phyloP scores from a whole-genome alignment of 2,888 invertebrate genomes.

The Coelopa pilipes region DNA sequence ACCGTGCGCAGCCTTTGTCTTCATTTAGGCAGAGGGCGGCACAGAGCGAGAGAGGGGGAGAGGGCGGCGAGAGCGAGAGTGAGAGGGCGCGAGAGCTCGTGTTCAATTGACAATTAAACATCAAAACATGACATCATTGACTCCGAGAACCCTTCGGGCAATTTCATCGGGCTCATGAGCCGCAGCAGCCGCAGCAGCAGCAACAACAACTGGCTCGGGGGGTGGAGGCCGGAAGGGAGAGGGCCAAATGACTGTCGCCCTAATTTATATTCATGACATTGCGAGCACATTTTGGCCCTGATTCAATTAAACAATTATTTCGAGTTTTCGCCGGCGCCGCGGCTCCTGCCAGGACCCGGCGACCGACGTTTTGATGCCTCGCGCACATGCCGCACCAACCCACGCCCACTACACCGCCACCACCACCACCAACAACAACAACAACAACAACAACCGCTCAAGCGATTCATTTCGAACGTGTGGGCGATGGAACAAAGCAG shows the following conservation, averaged over 20 bases:
- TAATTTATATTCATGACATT: conserved; percentile 31
- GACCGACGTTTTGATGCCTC: not conserved
- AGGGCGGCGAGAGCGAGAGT: too few relatives aligned
- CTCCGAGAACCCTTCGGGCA: not conserved
- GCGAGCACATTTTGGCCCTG: conserved; percentile 24
- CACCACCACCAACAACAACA: not conserved
- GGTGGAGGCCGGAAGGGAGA: too few relatives aligned
- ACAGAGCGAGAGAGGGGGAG: too few relatives aligned
- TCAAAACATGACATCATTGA: too few relatives aligned
- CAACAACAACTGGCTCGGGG: not conserved
- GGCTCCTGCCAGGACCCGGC: too few relatives aligned
- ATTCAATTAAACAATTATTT: conserved; percentile 34
- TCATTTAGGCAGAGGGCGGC: too few relatives aligned
- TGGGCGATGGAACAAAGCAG: not conserved
- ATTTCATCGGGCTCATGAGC: not conserved
- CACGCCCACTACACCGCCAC: too few relatives aligned
- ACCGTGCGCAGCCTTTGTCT: too few relatives aligned
- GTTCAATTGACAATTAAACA: too few relatives aligned
- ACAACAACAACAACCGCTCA: too few relatives aligned
- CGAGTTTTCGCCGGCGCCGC: conserved; percentile 11
- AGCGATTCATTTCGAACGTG: not conserved
- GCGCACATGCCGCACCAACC: not conserved
- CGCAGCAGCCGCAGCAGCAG: not conserved
- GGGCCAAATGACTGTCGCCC: not conserved
- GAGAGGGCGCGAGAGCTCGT: too few relatives aligned